Conservation (phyloP, 2,113 vertebrate genomes). For the Myocastor coypus region DNA sequence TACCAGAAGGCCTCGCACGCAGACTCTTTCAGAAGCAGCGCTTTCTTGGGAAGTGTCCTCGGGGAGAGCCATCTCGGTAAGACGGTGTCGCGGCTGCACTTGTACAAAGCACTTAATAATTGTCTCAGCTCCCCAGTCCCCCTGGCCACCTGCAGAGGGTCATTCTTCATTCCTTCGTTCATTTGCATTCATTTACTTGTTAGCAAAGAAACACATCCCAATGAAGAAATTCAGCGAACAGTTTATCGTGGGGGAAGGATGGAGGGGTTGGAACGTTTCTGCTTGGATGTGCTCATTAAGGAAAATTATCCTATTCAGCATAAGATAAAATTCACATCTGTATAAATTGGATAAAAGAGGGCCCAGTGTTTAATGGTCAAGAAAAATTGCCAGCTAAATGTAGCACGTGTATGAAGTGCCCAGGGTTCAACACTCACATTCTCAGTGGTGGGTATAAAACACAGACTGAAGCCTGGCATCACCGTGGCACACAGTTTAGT, state of each 20-base stretch:
- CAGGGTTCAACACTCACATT: not conserved
- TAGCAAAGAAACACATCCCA: not conserved
- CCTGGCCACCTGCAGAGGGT: not conserved
- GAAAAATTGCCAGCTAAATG: not conserved
- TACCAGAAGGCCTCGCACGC: not conserved
- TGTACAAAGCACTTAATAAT: not conserved
- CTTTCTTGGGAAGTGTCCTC: not conserved
- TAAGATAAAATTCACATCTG: not conserved
- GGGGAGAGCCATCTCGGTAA: not conserved
- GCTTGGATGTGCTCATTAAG: not conserved
- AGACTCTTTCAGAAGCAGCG: conserved; percentile 8
- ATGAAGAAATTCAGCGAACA: not conserved
- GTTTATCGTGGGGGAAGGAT: not conserved
- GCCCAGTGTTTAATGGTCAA: not conserved
- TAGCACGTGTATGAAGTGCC: not conserved
- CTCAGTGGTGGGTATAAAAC: not conserved
- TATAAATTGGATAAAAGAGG: not conserved
- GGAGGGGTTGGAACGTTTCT: not conserved
- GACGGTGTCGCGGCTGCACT: not conserved
- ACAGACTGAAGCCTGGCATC: not conserved
- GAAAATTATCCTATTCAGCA: not conserved
- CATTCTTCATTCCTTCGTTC: not conserved
- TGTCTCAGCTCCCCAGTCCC: not conserved
- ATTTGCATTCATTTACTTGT: not conserved
- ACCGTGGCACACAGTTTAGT: not conserved